These are phyloP conservation scores for Adelges cooleyi DNA, from an alignment of 1,140 invertebrate genomes.

Conservation along the genomic window DNA sequence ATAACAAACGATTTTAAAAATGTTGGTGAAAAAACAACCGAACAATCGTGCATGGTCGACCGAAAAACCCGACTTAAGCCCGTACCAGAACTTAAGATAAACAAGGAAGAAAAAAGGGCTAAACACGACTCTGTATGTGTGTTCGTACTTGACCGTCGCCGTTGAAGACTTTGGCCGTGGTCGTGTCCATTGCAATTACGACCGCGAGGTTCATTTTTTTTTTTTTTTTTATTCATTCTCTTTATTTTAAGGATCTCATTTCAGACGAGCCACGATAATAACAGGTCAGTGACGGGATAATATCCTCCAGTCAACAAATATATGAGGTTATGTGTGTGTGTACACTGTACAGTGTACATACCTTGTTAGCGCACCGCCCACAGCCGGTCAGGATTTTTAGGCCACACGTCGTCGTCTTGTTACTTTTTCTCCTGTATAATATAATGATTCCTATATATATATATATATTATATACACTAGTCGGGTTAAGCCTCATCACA, in stretches of 20 bases:
- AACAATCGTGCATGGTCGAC: too few species aligned
- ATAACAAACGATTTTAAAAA: too few species aligned
- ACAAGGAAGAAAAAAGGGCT: neutral
- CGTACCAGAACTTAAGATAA: neutral
- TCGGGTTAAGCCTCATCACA: conserved; percentile 13
- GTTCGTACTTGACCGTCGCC: neutral
- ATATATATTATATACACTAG: neutral
- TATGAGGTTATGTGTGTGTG: neutral
- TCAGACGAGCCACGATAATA: conserved; percentile 24
- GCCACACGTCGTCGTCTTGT: conserved; percentile 24
- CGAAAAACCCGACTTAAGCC: too few species aligned
- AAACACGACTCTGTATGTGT: neutral
- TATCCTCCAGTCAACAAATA: conserved; percentile 4
- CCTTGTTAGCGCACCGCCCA: conserved; percentile 26
- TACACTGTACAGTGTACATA: neutral
- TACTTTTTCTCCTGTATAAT: conserved; percentile 1
- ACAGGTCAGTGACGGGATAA: conserved; percentile 28
- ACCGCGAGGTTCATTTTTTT: conserved; percentile 13
- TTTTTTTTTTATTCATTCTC: conserved; percentile 12
- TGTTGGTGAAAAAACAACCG: too few species aligned
- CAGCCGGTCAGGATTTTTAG: conserved; percentile 27
- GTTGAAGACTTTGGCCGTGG: neutral
- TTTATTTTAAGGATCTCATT: conserved; percentile 29
- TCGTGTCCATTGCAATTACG: conserved; percentile 18
- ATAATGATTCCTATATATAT: neutral